A percentile compares a stretch with the other conserved stretches of the same genome.
These are phyloP conservation scores for Acanthosepion esculentum DNA, from an alignment of 2,888 invertebrate genomes.

Conservation along the genomic window DNA sequence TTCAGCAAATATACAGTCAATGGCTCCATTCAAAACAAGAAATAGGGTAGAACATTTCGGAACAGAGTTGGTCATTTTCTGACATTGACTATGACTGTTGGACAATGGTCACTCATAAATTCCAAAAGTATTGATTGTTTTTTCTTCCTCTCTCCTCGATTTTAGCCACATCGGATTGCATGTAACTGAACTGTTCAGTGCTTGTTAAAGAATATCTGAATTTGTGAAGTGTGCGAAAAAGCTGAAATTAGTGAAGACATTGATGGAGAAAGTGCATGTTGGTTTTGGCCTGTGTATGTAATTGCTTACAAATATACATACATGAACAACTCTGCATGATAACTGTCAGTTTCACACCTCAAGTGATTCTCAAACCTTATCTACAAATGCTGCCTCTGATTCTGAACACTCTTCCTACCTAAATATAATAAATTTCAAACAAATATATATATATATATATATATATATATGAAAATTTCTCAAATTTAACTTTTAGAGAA, in stretches of 20 bases:
- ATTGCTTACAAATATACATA: neutral
- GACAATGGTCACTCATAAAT: conserved; percentile 33
- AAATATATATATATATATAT: no score
- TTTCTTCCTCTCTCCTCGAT: neutral
- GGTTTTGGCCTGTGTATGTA: neutral
- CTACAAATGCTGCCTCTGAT: no score
- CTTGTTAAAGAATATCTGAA: neutral
- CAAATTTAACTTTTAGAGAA: no score
- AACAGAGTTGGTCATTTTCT: neutral
- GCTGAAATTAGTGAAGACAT: neutral
- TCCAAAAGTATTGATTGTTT: neutral
- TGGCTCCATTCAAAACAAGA: neutral
- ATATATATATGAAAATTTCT: no score
- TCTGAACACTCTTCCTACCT: no score
- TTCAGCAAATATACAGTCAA: neutral
- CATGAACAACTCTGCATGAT: neutral
- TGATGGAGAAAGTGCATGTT: neutral
- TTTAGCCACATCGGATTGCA: neutral
- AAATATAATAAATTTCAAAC: no score
- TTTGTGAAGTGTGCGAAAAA: neutral
- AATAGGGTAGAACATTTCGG: neutral
- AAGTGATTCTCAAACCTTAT: no score
- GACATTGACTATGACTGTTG: neutral
- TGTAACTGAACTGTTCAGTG: neutral
- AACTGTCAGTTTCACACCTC: no score